Conservation (phyloP, 2,797 vertebrate genomes). For the Pangasius macronema region DNA sequence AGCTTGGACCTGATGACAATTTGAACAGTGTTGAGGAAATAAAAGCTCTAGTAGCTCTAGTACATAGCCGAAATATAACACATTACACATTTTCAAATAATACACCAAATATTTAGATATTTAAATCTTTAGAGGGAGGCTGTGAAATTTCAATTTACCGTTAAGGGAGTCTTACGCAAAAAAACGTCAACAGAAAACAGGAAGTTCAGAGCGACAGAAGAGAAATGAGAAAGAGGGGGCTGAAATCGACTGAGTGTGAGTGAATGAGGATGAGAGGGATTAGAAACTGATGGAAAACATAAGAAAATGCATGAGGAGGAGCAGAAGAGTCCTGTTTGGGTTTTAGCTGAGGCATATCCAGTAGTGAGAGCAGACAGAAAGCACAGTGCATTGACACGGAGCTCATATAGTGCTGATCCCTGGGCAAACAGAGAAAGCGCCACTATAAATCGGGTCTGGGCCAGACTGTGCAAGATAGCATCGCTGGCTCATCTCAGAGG, state of each 20-base stretch:
- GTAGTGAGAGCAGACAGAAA: conserved; percentile 32
- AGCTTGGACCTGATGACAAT: not conserved
- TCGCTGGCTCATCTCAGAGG: conserved; percentile 41
- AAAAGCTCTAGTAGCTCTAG: not conserved
- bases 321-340: conserved; percentile 22
- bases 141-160: not conserved
- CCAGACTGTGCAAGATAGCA: conserved; percentile 41
- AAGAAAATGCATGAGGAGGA: not conserved
- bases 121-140: not conserved
- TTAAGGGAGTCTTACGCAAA: not conserved
- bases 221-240: not conserved
- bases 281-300: conserved; percentile 32
- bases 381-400: conserved; percentile 36
- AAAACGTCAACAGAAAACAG: not conserved
- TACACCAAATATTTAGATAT: no score
- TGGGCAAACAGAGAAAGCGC: conserved; percentile 55
- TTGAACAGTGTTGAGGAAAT: not conserved
- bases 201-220: not conserved
- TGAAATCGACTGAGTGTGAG: conserved; percentile 22
- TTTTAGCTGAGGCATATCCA: conserved; percentile 28
- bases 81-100: not conserved
- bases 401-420: conserved; percentile 57
- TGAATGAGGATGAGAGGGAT: conserved; percentile 31
- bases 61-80: not conserved
- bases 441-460: conserved; percentile 44